Evolutionary conservation across 37 sponge, comb jelly and placozoan species (phyloP).

Genomic region (Sycon ciliatum): DNA sequence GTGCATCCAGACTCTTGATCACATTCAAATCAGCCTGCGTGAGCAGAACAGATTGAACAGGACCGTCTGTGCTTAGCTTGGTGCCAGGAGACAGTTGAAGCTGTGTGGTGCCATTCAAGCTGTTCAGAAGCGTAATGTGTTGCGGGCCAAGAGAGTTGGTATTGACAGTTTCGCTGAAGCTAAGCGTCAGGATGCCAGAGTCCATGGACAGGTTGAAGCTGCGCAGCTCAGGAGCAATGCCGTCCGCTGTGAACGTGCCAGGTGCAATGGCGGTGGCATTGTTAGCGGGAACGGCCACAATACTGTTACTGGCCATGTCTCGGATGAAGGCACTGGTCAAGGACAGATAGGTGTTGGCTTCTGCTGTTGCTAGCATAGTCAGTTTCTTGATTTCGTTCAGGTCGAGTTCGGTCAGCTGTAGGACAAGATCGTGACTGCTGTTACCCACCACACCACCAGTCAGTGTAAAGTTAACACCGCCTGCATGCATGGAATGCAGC

Average conservation of each 20-base stretch:
- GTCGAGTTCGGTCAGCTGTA: conserved; percentile 11
- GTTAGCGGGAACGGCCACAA: conserved; percentile 15
- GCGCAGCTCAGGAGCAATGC: conserved; percentile 52
- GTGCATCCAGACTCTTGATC: conserved; percentile 39
- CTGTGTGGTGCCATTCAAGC: background rate
- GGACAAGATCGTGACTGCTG: background rate
- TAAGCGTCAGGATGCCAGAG: conserved; percentile 52
- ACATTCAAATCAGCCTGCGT: conserved; percentile 57
- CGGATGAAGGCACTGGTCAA: conserved; percentile 31
- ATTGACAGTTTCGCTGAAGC: conserved; percentile 86
- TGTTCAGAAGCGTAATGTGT: conserved; percentile 43
- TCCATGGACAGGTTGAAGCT: conserved; percentile 63
- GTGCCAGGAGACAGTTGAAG: conserved; percentile 5
- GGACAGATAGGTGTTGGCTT: conserved; percentile 55
- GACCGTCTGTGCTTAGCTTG: background rate
- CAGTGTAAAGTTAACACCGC: background rate
- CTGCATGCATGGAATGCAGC: background rate
- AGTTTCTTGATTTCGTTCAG: conserved; percentile 58
- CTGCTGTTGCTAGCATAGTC: conserved; percentile 35
- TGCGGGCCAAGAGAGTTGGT: conserved; percentile 27
- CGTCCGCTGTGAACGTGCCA: conserved; percentile 27
- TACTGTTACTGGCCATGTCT: conserved; percentile 43
- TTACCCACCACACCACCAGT: background rate
- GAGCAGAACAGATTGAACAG: conserved; percentile 30
- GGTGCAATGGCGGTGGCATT: conserved; percentile 25